Evolutionary conservation across 2,888 invertebrate species (phyloP).

Genomic region (Drosophila subquinaria): DNA sequence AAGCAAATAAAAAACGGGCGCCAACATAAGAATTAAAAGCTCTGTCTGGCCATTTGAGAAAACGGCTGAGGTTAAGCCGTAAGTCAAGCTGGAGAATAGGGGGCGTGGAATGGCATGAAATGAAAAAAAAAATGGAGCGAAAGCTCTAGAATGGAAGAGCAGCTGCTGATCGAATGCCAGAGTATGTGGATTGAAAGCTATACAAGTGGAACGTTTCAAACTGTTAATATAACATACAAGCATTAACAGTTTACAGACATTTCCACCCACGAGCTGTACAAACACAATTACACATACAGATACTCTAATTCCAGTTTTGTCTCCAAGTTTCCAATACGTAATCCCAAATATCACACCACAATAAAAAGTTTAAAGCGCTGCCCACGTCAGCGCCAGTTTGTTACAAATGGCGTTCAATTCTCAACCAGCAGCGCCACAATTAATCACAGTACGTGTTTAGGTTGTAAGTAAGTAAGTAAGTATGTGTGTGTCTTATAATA

Average conservation of each 20-base stretch:
- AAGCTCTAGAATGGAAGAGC: conserved; percentile 8
- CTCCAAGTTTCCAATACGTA: conserved; percentile 15
- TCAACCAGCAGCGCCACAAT: conserved; percentile 40
- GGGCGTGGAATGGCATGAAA: conserved; percentile 17
- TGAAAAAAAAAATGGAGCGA: conserved; percentile 22
- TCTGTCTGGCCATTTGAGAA: conserved; percentile 13
- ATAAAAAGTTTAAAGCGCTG: conserved; percentile 23
- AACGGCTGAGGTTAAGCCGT: conserved; percentile 51
- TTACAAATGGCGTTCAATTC: conserved; percentile 29
- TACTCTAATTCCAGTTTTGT: conserved; percentile 26
- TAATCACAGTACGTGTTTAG: conserved; percentile 37
- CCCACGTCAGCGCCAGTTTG: conserved; percentile 36
- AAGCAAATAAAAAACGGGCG: conserved; percentile 18
- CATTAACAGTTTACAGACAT: conserved; percentile 10
- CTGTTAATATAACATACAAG: conserved; percentile 1
- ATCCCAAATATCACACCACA: conserved; percentile 40
- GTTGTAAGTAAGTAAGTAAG: conserved; percentile 3
- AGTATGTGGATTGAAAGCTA: conserved; percentile 4
- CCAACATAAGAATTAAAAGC: conserved; percentile 41
- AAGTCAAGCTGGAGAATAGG: conserved; percentile 50
- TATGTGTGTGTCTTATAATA: conserved; percentile 30
- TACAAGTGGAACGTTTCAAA: conserved; percentile 2
- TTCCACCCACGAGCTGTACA: conserved; percentile 27
- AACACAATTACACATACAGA: conserved; percentile 5
- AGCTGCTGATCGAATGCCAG: background rate